These are phyloP conservation scores for Danaus plexippus DNA, from an alignment of 1,140 invertebrate species.

Conservation along the genomic window DNA sequence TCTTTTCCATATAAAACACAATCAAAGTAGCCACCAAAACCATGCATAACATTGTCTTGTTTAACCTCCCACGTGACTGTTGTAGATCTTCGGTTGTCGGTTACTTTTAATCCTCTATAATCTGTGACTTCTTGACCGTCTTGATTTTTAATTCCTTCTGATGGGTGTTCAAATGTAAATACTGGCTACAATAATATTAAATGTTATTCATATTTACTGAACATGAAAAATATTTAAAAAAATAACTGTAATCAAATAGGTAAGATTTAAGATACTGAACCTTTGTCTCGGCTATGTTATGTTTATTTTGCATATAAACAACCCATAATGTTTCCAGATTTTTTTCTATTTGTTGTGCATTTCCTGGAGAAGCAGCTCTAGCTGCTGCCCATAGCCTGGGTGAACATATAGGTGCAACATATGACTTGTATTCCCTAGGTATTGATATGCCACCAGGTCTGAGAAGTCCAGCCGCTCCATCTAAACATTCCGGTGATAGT, in stretches of 20 bases:
- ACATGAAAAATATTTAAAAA: constrained; percentile 3
- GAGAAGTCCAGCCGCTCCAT: constrained; percentile 92
- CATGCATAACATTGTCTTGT: constrained; percentile 88
- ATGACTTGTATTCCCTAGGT: constrained; percentile 92
- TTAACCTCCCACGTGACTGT: constrained; percentile 79
- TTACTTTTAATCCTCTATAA: constrained; percentile 77
- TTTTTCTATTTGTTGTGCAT: constrained; percentile 41
- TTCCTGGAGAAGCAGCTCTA: constrained; percentile 33
- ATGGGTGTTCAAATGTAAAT: constrained; percentile 92
- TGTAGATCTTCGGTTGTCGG: constrained; percentile 85
- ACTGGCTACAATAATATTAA: constrained; percentile 67
- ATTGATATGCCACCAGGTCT: constrained; percentile 95
- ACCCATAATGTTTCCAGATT: constrained; percentile 94
- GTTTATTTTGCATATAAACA: constrained; percentile 92
- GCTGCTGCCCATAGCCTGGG: constrained; percentile 69
- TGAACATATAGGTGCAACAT: constrained; percentile 84
- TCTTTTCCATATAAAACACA: constrained; percentile 88
- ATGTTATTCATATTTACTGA: neutral
- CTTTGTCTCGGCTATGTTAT: constrained; percentile 85
- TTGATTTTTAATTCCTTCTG: constrained; percentile 36
- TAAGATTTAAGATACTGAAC: constrained; percentile 25
- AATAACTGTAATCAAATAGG: neutral
- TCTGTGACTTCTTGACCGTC: constrained; percentile 46
- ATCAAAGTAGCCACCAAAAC: constrained; percentile 97
- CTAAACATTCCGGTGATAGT: constrained; percentile 97